These are phyloP conservation scores for Eulemur rubriventer DNA, from an alignment of 2,797 vertebrate species.

Conservation along the genomic window DNA sequence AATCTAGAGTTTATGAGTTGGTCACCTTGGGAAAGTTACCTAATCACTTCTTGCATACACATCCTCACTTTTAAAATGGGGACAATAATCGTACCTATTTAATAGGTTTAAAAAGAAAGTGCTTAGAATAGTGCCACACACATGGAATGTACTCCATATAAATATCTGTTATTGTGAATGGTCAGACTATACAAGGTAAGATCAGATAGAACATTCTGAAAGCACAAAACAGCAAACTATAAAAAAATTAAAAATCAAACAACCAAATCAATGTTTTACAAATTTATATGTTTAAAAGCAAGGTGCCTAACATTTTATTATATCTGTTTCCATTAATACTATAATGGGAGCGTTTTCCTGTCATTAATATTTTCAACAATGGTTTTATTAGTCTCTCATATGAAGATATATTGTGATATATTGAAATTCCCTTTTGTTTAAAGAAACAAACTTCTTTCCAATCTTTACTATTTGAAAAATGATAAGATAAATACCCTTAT, in stretches of 20 bases:
- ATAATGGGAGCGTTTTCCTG: background rate
- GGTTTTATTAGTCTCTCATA: background rate
- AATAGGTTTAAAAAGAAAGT: background rate
- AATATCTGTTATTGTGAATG: background rate
- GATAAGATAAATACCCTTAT: background rate
- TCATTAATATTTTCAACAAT: background rate
- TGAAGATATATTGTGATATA: background rate
- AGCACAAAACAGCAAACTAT: background rate
- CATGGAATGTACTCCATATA: background rate
- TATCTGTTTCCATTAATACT: background rate
- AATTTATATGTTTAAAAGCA: constrained; percentile 28
- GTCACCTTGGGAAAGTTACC: background rate
- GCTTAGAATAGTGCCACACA: background rate
- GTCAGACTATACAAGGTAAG: background rate
- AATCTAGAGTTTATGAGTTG: background rate
- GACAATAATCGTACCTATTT: background rate
- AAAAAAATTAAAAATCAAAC: constrained; percentile 2
- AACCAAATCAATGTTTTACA: background rate
- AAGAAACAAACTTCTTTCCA: background rate
- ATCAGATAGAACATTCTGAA: background rate
- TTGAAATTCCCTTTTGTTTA: background rate
- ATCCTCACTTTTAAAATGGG: background rate
- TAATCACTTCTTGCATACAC: background rate
- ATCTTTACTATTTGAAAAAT: constrained; percentile 38
- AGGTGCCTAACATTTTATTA: background rate